Evolutionary conservation across 2,113 vertebrate genomes (phyloP), one percentile per base, ranked within the genome.

Genomic region (Syrmaticus mikado): DNA sequence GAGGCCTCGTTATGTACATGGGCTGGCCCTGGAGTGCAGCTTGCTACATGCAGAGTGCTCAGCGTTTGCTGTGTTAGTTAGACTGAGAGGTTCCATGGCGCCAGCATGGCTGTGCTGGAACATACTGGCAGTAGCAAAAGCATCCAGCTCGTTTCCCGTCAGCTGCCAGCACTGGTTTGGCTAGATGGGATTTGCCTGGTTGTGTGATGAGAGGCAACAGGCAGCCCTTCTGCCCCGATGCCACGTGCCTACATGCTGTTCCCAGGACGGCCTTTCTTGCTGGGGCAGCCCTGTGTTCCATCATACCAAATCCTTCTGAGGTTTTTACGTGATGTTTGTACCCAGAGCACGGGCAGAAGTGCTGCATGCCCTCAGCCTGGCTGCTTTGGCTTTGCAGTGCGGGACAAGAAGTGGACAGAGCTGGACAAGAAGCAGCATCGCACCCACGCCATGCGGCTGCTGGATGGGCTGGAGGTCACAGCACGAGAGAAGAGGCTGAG

Each of bases 401-500:
- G 97, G 64, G 98, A 99, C 70, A 98, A 98, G 96, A 98, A 98
- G 86, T 99, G 99, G 99, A 98, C 97, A 0, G 98, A 99, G 80
- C 97, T 99, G 67, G 98, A 98, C 87, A 97, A 96, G 53, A 97
- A 96, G 30, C 98, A 99, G 96, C 99, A 99, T 95, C 98, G 97
- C 77, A 98, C 99, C 27, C 98, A 99, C 14, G 98, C 99, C 93
- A 99, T 99, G 99, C 98, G 99, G 75, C 98, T 99, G 13, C 97
- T 99, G 57, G 99, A 99, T 12, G 98, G 98, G 79, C 97, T 99
- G 95, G 99, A 99, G 89, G 98, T 99, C 64, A 99, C 98, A 0
- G 98, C 98, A 18, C 97, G 99, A 55, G 99, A 99, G 87, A 98
- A 97, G 95, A 96, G 99, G 78, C 98, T 99, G 60, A 99, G 97